Base-by-base conservation (phyloP, 1,140 invertebrate species). In the Scaptomyza montana region DNA sequence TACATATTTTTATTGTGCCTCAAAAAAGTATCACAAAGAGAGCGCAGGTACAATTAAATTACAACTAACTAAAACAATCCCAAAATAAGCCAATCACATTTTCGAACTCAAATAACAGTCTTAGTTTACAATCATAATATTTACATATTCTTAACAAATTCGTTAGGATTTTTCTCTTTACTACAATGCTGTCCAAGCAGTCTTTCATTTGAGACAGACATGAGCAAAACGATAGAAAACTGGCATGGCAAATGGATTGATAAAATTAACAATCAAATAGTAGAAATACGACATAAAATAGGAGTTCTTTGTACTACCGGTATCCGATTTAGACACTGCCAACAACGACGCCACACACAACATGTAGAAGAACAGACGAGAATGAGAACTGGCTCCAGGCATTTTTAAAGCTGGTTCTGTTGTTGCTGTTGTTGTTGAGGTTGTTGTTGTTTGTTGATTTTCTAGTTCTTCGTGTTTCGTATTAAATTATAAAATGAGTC, bases 211-310 rank as follows among this genome's bases (percentile, higher is more conserved):
- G 56, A 91, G 67, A 53, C 80, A 91, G 30, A 78, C 78, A 60
- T 90, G 75, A 36, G 79, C 90, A 74, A 91, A 89, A 55, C 90
- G 82, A 78, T 90, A 91, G 53, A 85, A 91, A 50, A 91, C 75
- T 36, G 90, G 82, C 86, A 91, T 91, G 19, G 90, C 90, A 63
- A 89, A 91, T 0, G 90, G 90, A 77, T 91, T 91, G 56, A 91
- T 80, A 80, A 91, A 91, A 62, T 91, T 91, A 43, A 91, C 71
- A 60, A 90, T 51, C 45, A 91, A 66, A 78, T 91, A 91, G 61
- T 91, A 91, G 51, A 91, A 91, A 73, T 91, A 91, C 25, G 90
- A 91, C 86, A 91, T 85, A 72, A 91, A 85, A 50, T 91, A 90
- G 33, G 86, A 82, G 77, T 85, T 89, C 68, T 85, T 91, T 79